These are phyloP conservation scores for Bombus breviceps DNA, from an alignment of 1,140 invertebrate species.

Conservation along the genomic window DNA sequence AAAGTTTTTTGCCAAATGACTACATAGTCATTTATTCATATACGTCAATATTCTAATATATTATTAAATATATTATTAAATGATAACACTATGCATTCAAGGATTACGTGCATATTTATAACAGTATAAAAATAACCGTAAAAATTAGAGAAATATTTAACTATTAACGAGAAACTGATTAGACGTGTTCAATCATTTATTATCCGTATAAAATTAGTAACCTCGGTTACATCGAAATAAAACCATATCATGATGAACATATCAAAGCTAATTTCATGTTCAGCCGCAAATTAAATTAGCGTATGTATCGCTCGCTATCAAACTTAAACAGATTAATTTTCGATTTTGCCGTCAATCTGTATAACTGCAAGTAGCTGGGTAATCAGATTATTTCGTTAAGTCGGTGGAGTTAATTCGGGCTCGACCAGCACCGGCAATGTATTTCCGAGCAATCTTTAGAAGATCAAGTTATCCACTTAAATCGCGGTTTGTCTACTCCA, in stretches of 20 bases:
- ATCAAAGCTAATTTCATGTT: neutral
- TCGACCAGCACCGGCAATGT: neutral
- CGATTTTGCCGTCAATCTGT: conserved; percentile 24
- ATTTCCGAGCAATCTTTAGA: conserved; percentile 1
- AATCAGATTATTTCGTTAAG: conserved; percentile 12
- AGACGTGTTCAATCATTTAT: neutral
- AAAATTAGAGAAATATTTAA: conserved; percentile 8
- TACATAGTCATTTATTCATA: neutral
- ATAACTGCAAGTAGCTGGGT: conserved; percentile 4
- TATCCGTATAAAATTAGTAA: neutral
- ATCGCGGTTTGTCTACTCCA: neutral
- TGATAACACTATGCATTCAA: neutral
- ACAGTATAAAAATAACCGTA: neutral
- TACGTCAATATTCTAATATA: neutral
- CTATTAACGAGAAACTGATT: neutral
- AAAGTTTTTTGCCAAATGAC: no score
- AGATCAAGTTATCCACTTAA: neutral
- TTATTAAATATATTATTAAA: neutral
- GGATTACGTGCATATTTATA: neutral
- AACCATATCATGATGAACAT: neutral
- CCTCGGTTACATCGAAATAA: neutral
- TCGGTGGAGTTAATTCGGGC: neutral
- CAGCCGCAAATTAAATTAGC: neutral
- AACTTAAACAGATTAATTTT: conserved; percentile 67
- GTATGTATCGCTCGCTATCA: conserved; percentile 14